Conservation (phyloP, 2,888 invertebrate species). For the Andrena hattorfiana region DNA sequence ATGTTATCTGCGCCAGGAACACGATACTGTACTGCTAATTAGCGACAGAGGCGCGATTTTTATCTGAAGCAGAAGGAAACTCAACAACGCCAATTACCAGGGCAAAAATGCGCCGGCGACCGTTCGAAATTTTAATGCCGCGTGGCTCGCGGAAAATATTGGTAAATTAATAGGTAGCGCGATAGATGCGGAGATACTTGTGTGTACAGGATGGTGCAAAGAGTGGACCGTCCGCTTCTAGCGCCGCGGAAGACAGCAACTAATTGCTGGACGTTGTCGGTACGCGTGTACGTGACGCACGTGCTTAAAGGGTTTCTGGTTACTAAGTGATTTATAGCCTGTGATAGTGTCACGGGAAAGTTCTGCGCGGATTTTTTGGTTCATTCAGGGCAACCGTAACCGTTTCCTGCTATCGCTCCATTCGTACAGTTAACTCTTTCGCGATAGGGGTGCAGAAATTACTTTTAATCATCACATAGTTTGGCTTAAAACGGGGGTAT, state of each 20-base stretch:
- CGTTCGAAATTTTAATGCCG: not conserved
- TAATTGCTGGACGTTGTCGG: constrained; percentile 61
- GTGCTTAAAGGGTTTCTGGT: constrained; percentile 58
- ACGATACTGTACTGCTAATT: constrained; percentile 1
- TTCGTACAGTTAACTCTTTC: not conserved
- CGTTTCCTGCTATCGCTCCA: constrained; percentile 24
- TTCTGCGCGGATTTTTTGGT: constrained; percentile 27
- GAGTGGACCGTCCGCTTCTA: constrained; percentile 27
- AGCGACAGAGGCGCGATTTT: not conserved
- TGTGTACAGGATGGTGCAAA: constrained; percentile 10
- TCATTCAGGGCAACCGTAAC: constrained; percentile 14
- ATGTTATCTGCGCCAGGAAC: not conserved
- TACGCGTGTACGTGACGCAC: constrained; percentile 56
- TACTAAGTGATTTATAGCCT: constrained; percentile 53
- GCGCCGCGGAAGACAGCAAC: constrained; percentile 50
- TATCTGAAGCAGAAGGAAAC: constrained; percentile 6
- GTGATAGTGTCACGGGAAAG: constrained; percentile 42
- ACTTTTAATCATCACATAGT: not conserved
- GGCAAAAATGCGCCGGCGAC: not conserved
- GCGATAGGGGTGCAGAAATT: not conserved
- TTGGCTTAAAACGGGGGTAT: no score
- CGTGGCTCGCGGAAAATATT: not conserved
- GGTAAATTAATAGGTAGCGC: constrained; percentile 21
- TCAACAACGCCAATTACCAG: not conserved
- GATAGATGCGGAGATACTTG: constrained; percentile 16